Evolutionary conservation across 2,888 invertebrate species (phyloP).

Genomic region (Aphidoletes aphidimyza): DNA sequence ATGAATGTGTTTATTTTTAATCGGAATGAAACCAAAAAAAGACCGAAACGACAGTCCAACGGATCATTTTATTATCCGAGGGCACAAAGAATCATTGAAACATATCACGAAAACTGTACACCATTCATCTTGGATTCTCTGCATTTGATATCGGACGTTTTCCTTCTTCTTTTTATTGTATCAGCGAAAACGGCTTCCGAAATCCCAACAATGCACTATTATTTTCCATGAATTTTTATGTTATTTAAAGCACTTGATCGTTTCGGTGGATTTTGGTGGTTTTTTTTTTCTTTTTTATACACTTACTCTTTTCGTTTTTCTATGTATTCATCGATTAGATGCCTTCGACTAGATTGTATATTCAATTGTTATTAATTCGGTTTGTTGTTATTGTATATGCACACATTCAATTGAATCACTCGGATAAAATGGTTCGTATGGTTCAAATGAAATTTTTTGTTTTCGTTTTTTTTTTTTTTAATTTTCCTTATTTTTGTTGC

Average conservation of each 20-base stretch:
- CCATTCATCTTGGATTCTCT: too few species aligned
- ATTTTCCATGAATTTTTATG: neutral
- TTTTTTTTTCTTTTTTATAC: neutral
- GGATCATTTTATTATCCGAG: conserved; percentile 14
- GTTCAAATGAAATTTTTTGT: too few species aligned
- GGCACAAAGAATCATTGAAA: neutral
- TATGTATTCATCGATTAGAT: neutral
- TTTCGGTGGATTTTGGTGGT: neutral
- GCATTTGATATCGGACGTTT: neutral
- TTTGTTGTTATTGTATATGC: neutral
- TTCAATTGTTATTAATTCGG: neutral
- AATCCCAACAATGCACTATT: neutral
- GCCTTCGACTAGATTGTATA: neutral
- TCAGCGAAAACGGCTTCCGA: neutral
- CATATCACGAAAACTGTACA: neutral
- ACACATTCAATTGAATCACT: neutral
- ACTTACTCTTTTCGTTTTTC: too few species aligned
- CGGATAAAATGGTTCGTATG: too few species aligned
- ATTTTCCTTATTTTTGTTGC: too few species aligned
- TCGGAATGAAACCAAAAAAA: neutral
- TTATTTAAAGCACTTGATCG: neutral
- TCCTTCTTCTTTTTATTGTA: too few species aligned
- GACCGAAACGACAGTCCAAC: neutral
- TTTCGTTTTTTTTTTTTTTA: too few species aligned
- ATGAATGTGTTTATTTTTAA: neutral